Evolutionary conservation across 2,888 invertebrate species (phyloP).

Genomic region (Micoletzkya japonica): DNA sequence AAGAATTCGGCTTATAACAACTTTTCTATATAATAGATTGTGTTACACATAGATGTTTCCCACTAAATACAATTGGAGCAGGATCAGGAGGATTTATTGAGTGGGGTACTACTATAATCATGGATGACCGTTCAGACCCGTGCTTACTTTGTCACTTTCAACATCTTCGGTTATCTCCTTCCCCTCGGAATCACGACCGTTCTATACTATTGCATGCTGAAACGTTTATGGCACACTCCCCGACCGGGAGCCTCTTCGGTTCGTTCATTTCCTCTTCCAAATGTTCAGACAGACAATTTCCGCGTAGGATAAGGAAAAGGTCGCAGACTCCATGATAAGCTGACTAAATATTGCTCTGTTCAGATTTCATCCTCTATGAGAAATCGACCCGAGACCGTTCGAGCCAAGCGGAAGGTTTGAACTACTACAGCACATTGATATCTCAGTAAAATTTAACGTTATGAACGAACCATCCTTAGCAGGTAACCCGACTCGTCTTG

Average conservation of each 20-base stretch:
- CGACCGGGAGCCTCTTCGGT: constrained; percentile 42
- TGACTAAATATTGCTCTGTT: neutral
- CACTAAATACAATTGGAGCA: neutral
- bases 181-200: constrained; percentile 84
- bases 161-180: constrained; percentile 83
- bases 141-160: constrained; percentile 76
- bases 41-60: too few relatives aligned
- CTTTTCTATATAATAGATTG: neutral
- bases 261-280: constrained; percentile 8
- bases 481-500: constrained; percentile 86
- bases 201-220: constrained; percentile 86
- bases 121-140: constrained; percentile 40
- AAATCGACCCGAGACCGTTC: constrained; percentile 52
- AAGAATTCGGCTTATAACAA: neutral
- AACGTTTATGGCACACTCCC: constrained; percentile 76
- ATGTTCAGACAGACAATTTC: too few relatives aligned
- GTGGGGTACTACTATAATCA: neutral
- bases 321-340: neutral
- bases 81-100: neutral
- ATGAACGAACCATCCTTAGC: neutral
- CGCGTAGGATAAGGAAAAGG: constrained; percentile 19
- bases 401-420: constrained; percentile 52
- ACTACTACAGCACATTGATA: neutral
- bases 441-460: neutral
- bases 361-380: constrained; percentile 43